phyloP scores from a whole-genome alignment of 2,888 invertebrate genomes.

The Hypsopygia costalis region DNA sequence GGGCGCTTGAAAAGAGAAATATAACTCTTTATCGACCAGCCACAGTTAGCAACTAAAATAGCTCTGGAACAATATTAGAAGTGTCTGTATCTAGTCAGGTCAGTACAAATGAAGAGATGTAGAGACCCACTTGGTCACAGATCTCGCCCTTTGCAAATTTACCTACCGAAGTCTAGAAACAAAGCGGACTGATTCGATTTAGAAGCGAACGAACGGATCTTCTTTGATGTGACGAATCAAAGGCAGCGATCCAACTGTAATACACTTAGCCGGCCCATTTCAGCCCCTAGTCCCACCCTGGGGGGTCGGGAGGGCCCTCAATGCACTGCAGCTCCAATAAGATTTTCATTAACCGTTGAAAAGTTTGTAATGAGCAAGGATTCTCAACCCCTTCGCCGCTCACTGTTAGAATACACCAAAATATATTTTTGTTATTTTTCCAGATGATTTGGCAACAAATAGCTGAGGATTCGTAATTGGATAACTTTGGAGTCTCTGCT shows the following conservation, averaged over 20 bases:
- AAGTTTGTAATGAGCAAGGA: conserved; percentile 73
- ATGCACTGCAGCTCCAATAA: conserved; percentile 68
- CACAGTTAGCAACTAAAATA: too few relatives aligned
- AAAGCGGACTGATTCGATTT: conserved; percentile 76
- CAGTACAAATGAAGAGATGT: neutral
- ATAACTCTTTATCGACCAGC: too few relatives aligned
- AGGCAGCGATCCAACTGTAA: conserved; percentile 77
- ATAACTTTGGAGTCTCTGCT: neutral
- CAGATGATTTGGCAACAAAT: neutral
- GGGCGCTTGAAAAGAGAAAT: too few relatives aligned
- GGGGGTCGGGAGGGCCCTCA: conserved; percentile 25
- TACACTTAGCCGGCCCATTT: conserved; percentile 77
- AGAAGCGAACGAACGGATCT: conserved; percentile 67
- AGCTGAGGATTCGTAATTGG: neutral
- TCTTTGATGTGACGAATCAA: conserved; percentile 80
- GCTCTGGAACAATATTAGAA: too few relatives aligned
- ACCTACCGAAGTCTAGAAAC: conserved; percentile 62
- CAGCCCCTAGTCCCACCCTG: conserved; percentile 37
- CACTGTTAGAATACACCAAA: conserved; percentile 1
- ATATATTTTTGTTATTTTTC: conserved; percentile 4
- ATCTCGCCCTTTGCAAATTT: conserved; percentile 40
- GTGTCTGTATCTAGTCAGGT: too few relatives aligned
- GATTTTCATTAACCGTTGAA: conserved; percentile 77
- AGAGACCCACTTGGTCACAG: conserved; percentile 8
- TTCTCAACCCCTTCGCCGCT: conserved; percentile 45